Percentiles rank a stretch among this genome's conserved stretches.
These are phyloP conservation scores for Falco berigora DNA, from an alignment of 2,797 vertebrate species.

Conservation along the genomic window DNA sequence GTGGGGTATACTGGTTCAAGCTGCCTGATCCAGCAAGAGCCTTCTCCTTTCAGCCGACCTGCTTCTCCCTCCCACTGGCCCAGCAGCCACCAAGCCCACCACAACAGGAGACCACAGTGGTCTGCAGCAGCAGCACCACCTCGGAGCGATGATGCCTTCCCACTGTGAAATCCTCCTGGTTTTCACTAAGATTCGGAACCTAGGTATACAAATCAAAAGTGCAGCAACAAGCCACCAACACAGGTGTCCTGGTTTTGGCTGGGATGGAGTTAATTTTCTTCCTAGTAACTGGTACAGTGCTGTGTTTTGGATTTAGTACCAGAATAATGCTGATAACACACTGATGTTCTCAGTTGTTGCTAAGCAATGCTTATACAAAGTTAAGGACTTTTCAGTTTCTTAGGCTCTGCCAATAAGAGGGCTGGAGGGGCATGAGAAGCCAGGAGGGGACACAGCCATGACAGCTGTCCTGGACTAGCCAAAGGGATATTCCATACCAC, in stretches of 20 bases:
- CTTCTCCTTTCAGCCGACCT: background rate
- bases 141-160: background rate
- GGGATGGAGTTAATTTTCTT: no score
- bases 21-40: background rate
- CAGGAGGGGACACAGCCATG: no score
- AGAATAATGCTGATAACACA: no score
- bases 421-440: no score
- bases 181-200: background rate
- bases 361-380: no score
- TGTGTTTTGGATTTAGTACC: no score
- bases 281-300: no score
- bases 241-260: background rate
- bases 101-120: rapidly evolving
- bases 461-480: no score
- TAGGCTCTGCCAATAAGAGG: no score
- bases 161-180: background rate
- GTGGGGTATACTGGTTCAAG: background rate
- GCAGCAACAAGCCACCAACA: background rate
- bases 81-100: background rate
- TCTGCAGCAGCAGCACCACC: background rate
- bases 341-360: no score
- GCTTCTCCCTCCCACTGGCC: background rate
- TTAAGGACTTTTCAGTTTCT: no score
- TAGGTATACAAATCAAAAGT: background rate
- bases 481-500: no score